Conservation (phyloP, 2,888 invertebrate species). For the Dermolepida albohirtum region DNA sequence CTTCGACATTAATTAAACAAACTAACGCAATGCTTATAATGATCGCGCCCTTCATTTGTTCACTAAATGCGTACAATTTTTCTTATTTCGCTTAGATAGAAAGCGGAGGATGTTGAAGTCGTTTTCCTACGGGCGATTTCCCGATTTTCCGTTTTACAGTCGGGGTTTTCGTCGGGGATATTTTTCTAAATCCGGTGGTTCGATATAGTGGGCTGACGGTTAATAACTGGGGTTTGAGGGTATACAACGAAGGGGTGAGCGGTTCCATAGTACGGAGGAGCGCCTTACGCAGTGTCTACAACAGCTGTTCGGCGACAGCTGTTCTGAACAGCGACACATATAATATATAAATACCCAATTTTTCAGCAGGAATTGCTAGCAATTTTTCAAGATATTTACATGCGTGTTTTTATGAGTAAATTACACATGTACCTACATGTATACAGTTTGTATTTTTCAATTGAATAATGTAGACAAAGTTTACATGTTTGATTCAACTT, state of each 20-base stretch:
- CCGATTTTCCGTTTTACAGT: slow-evolving; percentile 10
- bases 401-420: slow-evolving; percentile 17
- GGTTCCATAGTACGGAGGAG: slow-evolving; percentile 42
- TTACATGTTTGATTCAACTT: too few species aligned
- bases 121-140: slow-evolving; percentile 31
- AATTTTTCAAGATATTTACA: slow-evolving; percentile 32
- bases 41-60: slow-evolving; percentile 35
- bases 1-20: slow-evolving; percentile 54
- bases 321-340: slow-evolving; percentile 52
- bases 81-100: slow-evolving; percentile 18
- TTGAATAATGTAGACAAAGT: too few species aligned
- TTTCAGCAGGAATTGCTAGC: slow-evolving; percentile 45
- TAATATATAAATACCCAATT: slow-evolving; percentile 52
- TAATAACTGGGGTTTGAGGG: slow-evolving; percentile 53
- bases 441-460: background rate
- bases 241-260: slow-evolving; percentile 41
- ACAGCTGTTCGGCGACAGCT: slow-evolving; percentile 56
- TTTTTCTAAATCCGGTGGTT: slow-evolving; percentile 49
- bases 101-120: slow-evolving; percentile 13
- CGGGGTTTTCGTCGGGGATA: slow-evolving; percentile 36
- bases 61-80: slow-evolving; percentile 20
- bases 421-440: slow-evolving; percentile 1
- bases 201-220: slow-evolving; percentile 52
- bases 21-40: slow-evolving; percentile 47
- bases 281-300: slow-evolving; percentile 53